These are phyloP conservation scores for Pantherophis vulpinus DNA, from an alignment of 2,797 vertebrate species.

Conservation along the genomic window DNA sequence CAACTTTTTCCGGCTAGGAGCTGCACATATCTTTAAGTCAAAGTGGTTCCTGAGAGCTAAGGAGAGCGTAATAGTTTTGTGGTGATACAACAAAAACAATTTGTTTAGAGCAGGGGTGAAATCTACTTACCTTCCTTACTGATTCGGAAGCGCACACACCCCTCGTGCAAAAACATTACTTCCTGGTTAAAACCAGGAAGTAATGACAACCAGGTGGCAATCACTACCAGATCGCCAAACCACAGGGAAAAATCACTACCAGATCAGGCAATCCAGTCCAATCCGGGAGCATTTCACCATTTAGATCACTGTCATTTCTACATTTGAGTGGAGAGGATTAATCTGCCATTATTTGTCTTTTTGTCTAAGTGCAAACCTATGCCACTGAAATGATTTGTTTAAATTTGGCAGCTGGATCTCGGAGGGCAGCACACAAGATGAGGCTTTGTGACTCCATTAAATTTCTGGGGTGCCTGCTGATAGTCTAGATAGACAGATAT, in stretches of 20 bases:
- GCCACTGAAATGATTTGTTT: neutral
- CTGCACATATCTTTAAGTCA: neutral
- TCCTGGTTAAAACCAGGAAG: no score
- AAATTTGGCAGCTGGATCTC: neutral
- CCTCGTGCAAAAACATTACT: no score
- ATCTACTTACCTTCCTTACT: no score
- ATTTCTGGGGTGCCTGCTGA: neutral
- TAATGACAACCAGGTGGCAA: no score
- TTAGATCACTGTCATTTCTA: neutral
- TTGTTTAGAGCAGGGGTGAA: neutral
- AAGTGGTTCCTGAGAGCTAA: neutral
- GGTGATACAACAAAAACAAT: neutral
- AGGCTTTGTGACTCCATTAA: neutral
- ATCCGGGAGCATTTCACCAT: no score
- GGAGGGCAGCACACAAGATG: neutral
- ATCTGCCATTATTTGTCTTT: neutral
- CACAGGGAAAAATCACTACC: no score
- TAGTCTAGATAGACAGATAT: neutral
- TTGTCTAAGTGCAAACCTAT: neutral
- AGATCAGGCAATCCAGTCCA: no score
- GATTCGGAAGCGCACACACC: no score
- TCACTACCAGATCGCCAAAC: no score
- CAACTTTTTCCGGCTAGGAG: neutral
- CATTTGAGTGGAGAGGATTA: neutral
- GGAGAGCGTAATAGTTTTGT: neutral